Conservation (phyloP, 1,140 invertebrate genomes). For the Papilio glaucus region DNA sequence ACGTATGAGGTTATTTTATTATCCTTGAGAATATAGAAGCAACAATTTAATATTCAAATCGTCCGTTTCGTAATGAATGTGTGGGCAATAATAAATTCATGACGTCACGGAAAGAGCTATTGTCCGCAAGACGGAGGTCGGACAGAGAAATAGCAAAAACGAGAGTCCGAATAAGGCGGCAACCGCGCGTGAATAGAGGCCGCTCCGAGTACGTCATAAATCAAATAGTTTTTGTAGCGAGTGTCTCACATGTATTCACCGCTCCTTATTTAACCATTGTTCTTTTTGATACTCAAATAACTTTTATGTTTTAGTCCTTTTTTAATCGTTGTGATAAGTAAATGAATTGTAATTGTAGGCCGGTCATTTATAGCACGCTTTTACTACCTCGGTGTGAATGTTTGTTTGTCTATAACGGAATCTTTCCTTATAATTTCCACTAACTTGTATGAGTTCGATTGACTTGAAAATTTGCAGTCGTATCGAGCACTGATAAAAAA, state of each 20-base stretch:
- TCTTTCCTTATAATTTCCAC: too few species aligned
- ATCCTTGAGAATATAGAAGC: too few species aligned
- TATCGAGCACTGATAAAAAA: too few species aligned
- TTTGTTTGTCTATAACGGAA: too few species aligned
- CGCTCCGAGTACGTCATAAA: slow-evolving; percentile 1
- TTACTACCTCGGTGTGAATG: too few species aligned
- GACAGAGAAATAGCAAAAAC: slow-evolving; percentile 33
- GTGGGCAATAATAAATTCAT: slow-evolving; percentile 32
- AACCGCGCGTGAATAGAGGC: background rate
- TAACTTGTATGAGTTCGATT: too few species aligned
- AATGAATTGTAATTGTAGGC: too few species aligned
- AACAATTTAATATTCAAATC: too few species aligned
- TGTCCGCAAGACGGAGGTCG: slow-evolving; percentile 32
- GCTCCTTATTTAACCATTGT: slow-evolving; percentile 5
- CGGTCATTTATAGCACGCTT: too few species aligned
- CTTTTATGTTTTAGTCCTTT: background rate
- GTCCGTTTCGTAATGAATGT: slow-evolving; percentile 29
- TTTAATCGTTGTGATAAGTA: background rate
- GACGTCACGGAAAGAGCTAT: slow-evolving; percentile 17
- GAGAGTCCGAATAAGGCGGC: background rate
- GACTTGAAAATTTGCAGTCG: too few species aligned
- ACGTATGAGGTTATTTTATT: too few species aligned
- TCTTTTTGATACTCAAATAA: background rate
- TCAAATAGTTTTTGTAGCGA: slow-evolving; percentile 32
- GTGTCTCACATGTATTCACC: slow-evolving; percentile 21